Evolutionary conservation across 2,888 invertebrate genomes (phyloP).

Genomic region (Limenitis camilla): DNA sequence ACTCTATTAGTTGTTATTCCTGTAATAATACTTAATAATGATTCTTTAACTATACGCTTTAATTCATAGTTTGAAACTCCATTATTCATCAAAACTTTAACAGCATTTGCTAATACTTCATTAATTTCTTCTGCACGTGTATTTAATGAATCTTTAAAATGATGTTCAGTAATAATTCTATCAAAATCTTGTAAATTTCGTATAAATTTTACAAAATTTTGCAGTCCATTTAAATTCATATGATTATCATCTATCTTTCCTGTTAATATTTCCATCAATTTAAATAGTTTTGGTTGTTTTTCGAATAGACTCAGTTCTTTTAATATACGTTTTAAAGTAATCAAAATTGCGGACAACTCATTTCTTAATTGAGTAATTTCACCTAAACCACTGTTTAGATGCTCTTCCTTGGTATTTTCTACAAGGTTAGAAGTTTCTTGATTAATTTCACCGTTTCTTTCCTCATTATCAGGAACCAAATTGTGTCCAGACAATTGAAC

Average conservation of each 20-base stretch:
- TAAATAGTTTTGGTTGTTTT: too few relatives aligned
- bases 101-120: not conserved
- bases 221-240: too few relatives aligned
- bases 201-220: too few relatives aligned
- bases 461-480: not conserved
- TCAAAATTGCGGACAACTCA: not conserved
- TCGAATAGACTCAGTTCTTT: not conserved
- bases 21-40: not conserved
- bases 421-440: not conserved
- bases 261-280: too few relatives aligned
- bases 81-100: not conserved
- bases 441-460: not conserved
- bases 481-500: not conserved
- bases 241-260: too few relatives aligned
- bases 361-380: not conserved
- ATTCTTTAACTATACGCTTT: not conserved
- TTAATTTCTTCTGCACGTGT: not conserved
- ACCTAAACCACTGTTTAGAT: not conserved
- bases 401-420: not conserved
- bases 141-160: too few relatives aligned
- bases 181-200: too few relatives aligned
- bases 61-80: not conserved
- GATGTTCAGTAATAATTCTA: too few relatives aligned
- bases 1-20: not conserved
- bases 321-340: not conserved